Base-by-base conservation (phyloP, 2,888 invertebrate genomes). In the Boloria selene region DNA sequence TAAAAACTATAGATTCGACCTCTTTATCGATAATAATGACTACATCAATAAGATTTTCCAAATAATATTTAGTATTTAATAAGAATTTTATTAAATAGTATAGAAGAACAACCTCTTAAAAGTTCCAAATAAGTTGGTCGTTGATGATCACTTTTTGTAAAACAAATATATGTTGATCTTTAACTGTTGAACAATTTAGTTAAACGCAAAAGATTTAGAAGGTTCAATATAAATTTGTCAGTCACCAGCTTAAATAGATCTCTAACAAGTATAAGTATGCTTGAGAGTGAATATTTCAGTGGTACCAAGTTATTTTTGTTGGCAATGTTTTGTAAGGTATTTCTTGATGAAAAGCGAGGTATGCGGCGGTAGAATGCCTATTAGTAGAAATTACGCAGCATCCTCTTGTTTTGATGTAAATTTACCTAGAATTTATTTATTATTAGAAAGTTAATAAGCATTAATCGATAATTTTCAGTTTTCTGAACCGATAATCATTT, bases 351-450 rank as follows among this genome's bases (percentile, higher is more conserved):
- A 51, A 60, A 18, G 42, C 18, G 31, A 45, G 53, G 53, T 26
- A 61, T 42, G 50, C 60, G 60, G 61, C 45, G 52, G 52, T 45
- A 44, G 61, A 44, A 61, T 61, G 38, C n/a, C 52, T 52, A 52
- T 61, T 59, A 59, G 52, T 61, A 6, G 16, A 51, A 16, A 45
- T 38, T 31, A 54, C 13, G 22, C 17, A 16, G 26, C 44, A 6
- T 44, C 22, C 22, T 45, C 44, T 59, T 49, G 49, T 26, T 26
- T 50, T 17, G 5, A 18, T 50, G 49, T 7, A 17, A 50, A 50
- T 50, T 50, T 50, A 38, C 10, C 2, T 10, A 38, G 1, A 38
- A 38, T 7, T 38, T 38, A 38, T 10, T 38, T 38, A 10, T 7
- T 38, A 38, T 38, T 38, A 38, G 31, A 38, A 38, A 38, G 31